phyloP scores from a whole-genome alignment of 2,113 vertebrate species.

The Istiophorus platypterus region DNA sequence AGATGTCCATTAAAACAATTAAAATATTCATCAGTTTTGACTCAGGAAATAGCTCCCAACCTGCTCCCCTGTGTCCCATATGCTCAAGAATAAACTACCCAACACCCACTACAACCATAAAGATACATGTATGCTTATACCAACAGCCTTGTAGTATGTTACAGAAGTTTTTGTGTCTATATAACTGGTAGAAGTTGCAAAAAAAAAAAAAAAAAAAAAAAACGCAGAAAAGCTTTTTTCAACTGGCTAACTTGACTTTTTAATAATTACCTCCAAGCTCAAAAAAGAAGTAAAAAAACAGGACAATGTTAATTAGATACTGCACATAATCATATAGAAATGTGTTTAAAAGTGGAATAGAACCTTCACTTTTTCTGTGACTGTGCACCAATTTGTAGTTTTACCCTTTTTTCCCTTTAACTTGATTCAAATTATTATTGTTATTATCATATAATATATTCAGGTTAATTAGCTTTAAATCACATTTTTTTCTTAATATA shows the following conservation, averaged over 20 bases:
- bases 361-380: neutral
- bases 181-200: neutral
- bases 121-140: conserved; percentile 1
- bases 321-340: neutral
- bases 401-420: neutral
- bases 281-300: neutral
- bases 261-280: neutral
- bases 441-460: neutral
- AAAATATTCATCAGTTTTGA: conserved; percentile 60
- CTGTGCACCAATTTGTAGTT: neutral
- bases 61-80: conserved; percentile 23
- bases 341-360: neutral
- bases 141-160: neutral
- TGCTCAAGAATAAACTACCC: conserved; percentile 32
- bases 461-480: neutral
- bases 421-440: neutral
- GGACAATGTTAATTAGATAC: neutral
- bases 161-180: neutral
- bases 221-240: neutral
- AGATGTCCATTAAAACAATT: conserved; percentile 66
- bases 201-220: no score
- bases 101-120: neutral
- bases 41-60: neutral
- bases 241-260: neutral
- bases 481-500: neutral